Base-by-base conservation (phyloP, 2,888 invertebrate genomes). In the Oscheius sp. region DNA sequence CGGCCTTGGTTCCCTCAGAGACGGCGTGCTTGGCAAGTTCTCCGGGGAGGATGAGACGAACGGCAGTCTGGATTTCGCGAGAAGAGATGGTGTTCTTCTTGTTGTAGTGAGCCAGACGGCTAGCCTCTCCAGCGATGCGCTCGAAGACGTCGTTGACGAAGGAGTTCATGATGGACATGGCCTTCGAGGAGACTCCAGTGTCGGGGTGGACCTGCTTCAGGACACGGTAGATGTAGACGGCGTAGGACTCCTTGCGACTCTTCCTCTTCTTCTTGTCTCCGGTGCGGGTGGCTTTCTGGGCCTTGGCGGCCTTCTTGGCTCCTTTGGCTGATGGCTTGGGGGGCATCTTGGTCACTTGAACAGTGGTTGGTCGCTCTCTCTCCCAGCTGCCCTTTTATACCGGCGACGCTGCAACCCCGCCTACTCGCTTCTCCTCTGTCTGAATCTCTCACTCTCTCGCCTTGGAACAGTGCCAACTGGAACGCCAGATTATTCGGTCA, bases 81-180 rank as follows among this genome's bases (percentile, higher is more conserved):
- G 68, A 68, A 27, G 61, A 48, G 83, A 93, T 89, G 0, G 92
- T 92, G 0, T 89, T 90, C 55, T 90, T 89, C 85, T 91, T 91
- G 72, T 90, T 90, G 84, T 91, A 91, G 8, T 90, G 90, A 0
- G 91, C 91, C 68, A 92, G 84, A 57, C 90, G 90, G 29, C 80
- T 79, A 33, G 85, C 79, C 66, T 85, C 85, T 0, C 89, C 88
- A 0, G 92, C 91, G 42, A 92, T 91, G 46, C 91, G 90, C 84
- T 92, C 92, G 80, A 92, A 89, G 81, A 92, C 91, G 78, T 93
- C 92, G 76, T 91, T 91, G 0, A 92, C 91, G 71, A 92, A 92
- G 80, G 90, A 91, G 87, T 92, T 91, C 91, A 92, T 91, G 72
- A 92, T 91, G 76, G 89, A 86, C 91, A 92, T 92, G 0, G 91